Evolutionary conservation across 2,888 invertebrate genomes (phyloP).

Genomic region (Aphidoletes aphidimyza): DNA sequence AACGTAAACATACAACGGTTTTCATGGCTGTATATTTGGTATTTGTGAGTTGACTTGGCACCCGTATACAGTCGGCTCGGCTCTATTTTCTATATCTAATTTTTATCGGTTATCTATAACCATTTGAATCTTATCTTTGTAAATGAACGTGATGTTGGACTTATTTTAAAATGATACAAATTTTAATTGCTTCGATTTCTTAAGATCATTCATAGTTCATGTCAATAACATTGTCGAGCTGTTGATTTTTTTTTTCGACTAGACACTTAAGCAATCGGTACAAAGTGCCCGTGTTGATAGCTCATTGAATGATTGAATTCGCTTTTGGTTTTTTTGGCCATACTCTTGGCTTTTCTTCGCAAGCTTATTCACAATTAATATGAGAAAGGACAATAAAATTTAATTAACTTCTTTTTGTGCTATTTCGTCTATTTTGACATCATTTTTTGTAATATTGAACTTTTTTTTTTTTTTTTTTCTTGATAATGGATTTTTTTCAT

Average conservation of each 20-base stretch:
- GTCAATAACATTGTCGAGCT: too few species aligned
- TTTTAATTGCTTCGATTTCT: too few species aligned
- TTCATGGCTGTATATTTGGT: slow-evolving; percentile 13
- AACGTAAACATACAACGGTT: slow-evolving; percentile 37
- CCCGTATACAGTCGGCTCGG: not conserved
- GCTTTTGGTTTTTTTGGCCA: not conserved
- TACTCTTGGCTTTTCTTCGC: not conserved
- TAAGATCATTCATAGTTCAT: too few species aligned
- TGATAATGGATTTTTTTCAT: not conserved
- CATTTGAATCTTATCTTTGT: too few species aligned
- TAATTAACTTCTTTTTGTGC: not conserved
- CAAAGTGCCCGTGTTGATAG: not conserved
- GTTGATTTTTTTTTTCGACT: too few species aligned
- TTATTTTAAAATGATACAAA: too few species aligned
- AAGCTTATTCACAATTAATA: not conserved
- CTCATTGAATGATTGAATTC: not conserved
- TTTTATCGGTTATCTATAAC: not conserved
- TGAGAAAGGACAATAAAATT: not conserved
- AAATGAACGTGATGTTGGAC: too few species aligned
- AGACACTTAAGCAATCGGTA: not conserved
- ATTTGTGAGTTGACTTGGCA: slow-evolving; percentile 38
- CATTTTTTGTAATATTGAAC: not conserved
- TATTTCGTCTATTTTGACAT: too few species aligned
- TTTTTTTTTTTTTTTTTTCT: not conserved
- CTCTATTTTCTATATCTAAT: not conserved